Conservation (phyloP, 2,888 invertebrate genomes). For the Drosophila prolongata region DNA sequence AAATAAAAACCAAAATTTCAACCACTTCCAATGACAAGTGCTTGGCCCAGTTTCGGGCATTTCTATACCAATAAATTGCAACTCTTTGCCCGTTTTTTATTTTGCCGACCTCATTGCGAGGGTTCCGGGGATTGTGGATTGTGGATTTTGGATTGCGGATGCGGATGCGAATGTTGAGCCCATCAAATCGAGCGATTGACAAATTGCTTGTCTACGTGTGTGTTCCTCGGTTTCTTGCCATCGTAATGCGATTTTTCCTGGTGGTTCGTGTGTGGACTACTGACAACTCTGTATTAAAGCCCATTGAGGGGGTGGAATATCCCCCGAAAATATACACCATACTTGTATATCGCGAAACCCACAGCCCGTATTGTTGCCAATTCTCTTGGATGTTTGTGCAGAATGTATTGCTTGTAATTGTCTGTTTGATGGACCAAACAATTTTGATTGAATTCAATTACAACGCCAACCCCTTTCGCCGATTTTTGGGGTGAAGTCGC, state of each 20-base stretch:
- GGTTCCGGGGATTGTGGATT: slow-evolving; percentile 16
- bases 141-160: slow-evolving; percentile 1
- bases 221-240: slow-evolving; percentile 43
- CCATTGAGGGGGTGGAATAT: background rate
- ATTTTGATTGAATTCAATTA: slow-evolving; percentile 83
- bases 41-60: slow-evolving; percentile 7
- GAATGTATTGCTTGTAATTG: slow-evolving; percentile 81
- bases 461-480: slow-evolving; percentile 46
- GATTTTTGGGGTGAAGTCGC: slow-evolving; percentile 16
- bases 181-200: slow-evolving; percentile 75
- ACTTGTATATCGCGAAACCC: background rate
- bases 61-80: slow-evolving; percentile 12
- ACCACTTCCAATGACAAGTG: background rate
- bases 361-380: slow-evolving; percentile 19
- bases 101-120: slow-evolving; percentile 2
- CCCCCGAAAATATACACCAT: background rate
- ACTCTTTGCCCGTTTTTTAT: slow-evolving; percentile 29
- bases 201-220: slow-evolving; percentile 75
- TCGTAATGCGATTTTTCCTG: slow-evolving; percentile 13
- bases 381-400: slow-evolving; percentile 30
- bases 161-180: slow-evolving; percentile 47
- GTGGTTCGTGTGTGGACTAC: slow-evolving; percentile 46
- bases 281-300: slow-evolving; percentile 51
- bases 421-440: slow-evolving; percentile 83
- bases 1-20: background rate